These are phyloP conservation scores for Odiellus spinosus DNA, from an alignment of 2,888 invertebrate species.

Conservation along the genomic window DNA sequence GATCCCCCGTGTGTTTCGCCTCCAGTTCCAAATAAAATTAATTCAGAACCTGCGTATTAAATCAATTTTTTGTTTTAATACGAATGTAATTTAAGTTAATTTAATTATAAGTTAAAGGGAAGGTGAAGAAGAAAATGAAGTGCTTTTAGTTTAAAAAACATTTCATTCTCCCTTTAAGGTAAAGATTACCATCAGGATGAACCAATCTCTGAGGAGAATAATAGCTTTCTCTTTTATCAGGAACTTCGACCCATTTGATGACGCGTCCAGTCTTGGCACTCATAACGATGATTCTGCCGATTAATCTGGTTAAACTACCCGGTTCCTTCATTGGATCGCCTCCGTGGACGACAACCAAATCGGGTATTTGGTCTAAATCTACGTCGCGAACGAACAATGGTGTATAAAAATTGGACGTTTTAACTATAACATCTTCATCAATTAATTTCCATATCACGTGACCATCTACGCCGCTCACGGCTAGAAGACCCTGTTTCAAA, in stretches of 20 bases:
- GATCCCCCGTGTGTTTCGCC: conserved; percentile 54
- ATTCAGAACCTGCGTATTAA: conserved; percentile 37
- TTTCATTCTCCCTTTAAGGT: background rate
- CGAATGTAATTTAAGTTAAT: too few species aligned
- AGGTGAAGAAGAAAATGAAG: background rate
- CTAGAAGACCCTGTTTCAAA: conserved; percentile 36
- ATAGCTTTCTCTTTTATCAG: conserved; percentile 49
- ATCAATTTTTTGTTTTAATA: background rate
- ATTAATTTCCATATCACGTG: conserved; percentile 45
- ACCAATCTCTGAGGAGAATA: conserved; percentile 51
- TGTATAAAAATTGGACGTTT: conserved; percentile 40
- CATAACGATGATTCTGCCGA: conserved; percentile 49
- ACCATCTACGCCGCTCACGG: conserved; percentile 50
- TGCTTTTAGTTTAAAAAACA: background rate
- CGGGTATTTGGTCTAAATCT: conserved; percentile 47
- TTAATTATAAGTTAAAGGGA: too few species aligned
- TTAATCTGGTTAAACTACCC: conserved; percentile 33
- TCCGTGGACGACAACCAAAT: conserved; percentile 47
- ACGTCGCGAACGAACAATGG: conserved; percentile 52
- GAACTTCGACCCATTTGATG: conserved; percentile 36
- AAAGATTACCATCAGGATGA: conserved; percentile 36
- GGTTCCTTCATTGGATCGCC: conserved; percentile 35
- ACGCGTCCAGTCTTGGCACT: conserved; percentile 51
- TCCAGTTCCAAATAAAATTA: conserved; percentile 54
- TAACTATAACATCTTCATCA: conserved; percentile 15